Percentiles rank a stretch among this genome's conserved stretches.
Evolutionary conservation across 2,888 invertebrate species (phyloP).

Genomic region (Crematogaster levior): DNA sequence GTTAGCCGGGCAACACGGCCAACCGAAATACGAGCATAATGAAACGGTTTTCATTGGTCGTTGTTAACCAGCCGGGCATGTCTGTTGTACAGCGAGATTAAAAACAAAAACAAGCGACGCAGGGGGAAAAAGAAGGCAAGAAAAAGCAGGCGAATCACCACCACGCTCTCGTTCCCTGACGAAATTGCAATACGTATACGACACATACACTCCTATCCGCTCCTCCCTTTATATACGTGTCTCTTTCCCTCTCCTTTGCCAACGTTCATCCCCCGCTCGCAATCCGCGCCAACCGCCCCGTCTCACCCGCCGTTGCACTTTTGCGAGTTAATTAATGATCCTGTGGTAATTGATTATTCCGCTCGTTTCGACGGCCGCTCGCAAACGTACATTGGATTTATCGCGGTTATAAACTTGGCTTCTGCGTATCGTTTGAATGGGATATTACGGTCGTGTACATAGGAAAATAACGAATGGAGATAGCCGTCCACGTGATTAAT

Average conservation of each 20-base stretch:
- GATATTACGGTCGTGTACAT: slow-evolving; percentile 46
- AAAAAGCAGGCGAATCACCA: slow-evolving; percentile 36
- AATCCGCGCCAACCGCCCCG: not conserved
- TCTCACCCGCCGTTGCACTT: slow-evolving; percentile 55
- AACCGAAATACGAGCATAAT: slow-evolving; percentile 65
- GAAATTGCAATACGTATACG: slow-evolving; percentile 49
- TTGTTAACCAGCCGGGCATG: slow-evolving; percentile 58
- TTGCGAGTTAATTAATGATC: slow-evolving; percentile 69
- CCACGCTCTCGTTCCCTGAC: slow-evolving; percentile 4
- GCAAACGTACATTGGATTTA: slow-evolving; percentile 63
- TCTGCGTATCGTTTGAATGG: slow-evolving; percentile 55
- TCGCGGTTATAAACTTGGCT: slow-evolving; percentile 63
- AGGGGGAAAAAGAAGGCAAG: slow-evolving; percentile 25
- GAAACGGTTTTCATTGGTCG: slow-evolving; percentile 71
- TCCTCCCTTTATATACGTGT: not conserved
- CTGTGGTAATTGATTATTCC: slow-evolving; percentile 69
- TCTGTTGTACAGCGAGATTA: slow-evolving; percentile 43
- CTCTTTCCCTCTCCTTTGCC: not conserved
- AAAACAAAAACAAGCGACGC: slow-evolving; percentile 33
- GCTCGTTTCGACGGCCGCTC: slow-evolving; percentile 46
- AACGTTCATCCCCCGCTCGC: slow-evolving; percentile 3
- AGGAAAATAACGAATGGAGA: slow-evolving; percentile 50
- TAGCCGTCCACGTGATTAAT: slow-evolving; percentile 48
- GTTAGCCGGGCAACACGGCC: slow-evolving; percentile 57
- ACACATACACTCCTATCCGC: not conserved